Base-by-base conservation (phyloP, 2,888 invertebrate species). In the Tenthredo amoena region DNA sequence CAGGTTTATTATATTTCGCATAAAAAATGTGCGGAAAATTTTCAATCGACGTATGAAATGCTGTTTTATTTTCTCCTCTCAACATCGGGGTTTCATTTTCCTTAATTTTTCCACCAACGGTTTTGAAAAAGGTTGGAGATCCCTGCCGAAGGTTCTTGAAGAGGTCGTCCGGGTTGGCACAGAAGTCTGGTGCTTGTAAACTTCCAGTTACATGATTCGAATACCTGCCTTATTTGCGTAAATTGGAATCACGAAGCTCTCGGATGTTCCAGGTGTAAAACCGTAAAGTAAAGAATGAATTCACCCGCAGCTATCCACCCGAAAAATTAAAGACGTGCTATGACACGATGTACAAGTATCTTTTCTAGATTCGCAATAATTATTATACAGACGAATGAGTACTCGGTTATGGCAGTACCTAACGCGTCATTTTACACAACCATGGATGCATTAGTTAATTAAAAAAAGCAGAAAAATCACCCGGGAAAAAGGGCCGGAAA, bases 381-480 rank as follows among this genome's bases (percentile, higher is more conserved):
- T 74, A n/a, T 74, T 6, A 68, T 31, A 21, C 74, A 0, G 31
- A 34, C 34, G 34, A 12, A 26, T 5, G 62, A 31, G 26, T 26
- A 7, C 26, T n/a, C 55, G n/a, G 55, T 6, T n/a, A n/a, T 10
- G 50, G 18, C 47, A 21, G 58, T 7, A 62, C n/a, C 55, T 26
- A 26, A 4, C 26, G 12, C 15, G 21, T 43, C 21, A 50, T 77
- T 50, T 1, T 55, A 6, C 43, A 5, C 31, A 26, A 77, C n/a
- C 18, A 26, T 40, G 37, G 10, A 7, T 31, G 31, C 77, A 34
- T 77, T 77, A 77, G 50, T 77, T 77, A 50, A 77, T 77, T 77
- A 31, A 77, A 77, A 77, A 50, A 55, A 34, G 26, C 21, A 71
- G 34, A 31, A 71, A 71, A 76, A 76, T 18, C 7, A 31, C 15